phyloP scores from a whole-genome alignment of 2,888 invertebrate genomes.

The Limulus polyphemus region DNA sequence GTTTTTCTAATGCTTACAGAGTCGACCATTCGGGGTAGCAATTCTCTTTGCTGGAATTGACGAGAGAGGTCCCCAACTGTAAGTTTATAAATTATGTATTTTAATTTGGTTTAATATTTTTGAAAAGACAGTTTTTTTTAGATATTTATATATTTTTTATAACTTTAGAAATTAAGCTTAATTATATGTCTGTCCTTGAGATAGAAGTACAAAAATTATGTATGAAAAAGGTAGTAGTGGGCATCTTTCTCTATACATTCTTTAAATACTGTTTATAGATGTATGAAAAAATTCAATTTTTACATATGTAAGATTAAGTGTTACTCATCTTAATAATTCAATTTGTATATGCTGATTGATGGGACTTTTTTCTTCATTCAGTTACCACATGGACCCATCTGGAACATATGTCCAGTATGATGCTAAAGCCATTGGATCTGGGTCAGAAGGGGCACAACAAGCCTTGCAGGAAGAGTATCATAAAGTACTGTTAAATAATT shows the following conservation, averaged over 20 bases:
- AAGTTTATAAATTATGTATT: slow-evolving; percentile 26
- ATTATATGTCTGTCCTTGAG: too few relatives aligned
- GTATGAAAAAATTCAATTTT: too few relatives aligned
- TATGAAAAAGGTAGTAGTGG: too few relatives aligned
- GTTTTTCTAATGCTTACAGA: slow-evolving; percentile 38
- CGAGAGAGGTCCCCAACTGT: slow-evolving; percentile 83
- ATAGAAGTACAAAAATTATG: too few relatives aligned
- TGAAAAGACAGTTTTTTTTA: neutral
- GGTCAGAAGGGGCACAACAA: slow-evolving; percentile 98
- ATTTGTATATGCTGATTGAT: too few relatives aligned
- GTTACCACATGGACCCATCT: slow-evolving; percentile 93
- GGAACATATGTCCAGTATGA: slow-evolving; percentile 96
- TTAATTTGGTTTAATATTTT: neutral
- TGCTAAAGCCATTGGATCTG: slow-evolving; percentile 98
- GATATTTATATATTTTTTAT: too few relatives aligned
- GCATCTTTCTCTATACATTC: too few relatives aligned
- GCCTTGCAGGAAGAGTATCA: slow-evolving; percentile 60
- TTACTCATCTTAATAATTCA: too few relatives aligned
- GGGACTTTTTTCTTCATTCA: slow-evolving; percentile 5
- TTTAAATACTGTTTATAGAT: too few relatives aligned
- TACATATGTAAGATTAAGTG: too few relatives aligned
- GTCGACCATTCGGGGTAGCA: slow-evolving; percentile 96
- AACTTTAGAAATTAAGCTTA: too few relatives aligned
- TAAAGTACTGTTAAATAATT: slow-evolving; percentile 32
- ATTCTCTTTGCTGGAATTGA: slow-evolving; percentile 89